phyloP scores from a whole-genome alignment of 2,797 vertebrate genomes.

The Sylvia borin region DNA sequence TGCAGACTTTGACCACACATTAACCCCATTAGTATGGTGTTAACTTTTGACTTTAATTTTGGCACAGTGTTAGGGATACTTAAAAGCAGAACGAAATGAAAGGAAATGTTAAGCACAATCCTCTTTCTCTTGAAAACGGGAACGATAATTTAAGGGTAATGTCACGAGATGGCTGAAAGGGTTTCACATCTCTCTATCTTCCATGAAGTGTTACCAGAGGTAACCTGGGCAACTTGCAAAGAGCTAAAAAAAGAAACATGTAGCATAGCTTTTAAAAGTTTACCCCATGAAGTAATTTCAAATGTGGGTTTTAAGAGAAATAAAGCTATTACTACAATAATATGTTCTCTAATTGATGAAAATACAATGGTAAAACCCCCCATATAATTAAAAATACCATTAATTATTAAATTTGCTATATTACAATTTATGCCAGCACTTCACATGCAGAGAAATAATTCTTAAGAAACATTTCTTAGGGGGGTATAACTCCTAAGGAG shows the following conservation, averaged over 20 bases:
- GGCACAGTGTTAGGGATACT: constrained; percentile 34
- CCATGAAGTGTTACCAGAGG: background rate
- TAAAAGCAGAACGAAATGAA: constrained; percentile 57
- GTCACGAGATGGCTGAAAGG: background rate
- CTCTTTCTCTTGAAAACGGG: background rate
- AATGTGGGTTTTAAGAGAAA: constrained; percentile 18
- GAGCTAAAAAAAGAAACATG: background rate
- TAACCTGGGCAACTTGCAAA: background rate
- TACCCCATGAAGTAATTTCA: constrained; percentile 19
- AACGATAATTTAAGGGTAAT: constrained; percentile 4
- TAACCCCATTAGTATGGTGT: constrained; percentile 62
- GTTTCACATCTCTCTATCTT: background rate
- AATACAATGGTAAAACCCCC: constrained; percentile 39
- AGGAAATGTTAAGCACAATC: constrained; percentile 33
- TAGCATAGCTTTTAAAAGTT: background rate
- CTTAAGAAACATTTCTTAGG: constrained; percentile 31
- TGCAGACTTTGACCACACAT: constrained; percentile 52
- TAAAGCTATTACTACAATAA: constrained; percentile 41
- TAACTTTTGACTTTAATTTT: constrained; percentile 62
- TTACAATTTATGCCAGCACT: constrained; percentile 54
- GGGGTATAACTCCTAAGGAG: constrained; percentile 24
- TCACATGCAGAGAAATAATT: constrained; percentile 39
- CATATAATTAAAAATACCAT: constrained; percentile 3
- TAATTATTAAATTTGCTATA: constrained; percentile 28
- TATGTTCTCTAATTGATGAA: constrained; percentile 44